Percentiles rank a stretch among this genome's conserved stretches.
These are phyloP conservation scores for Tigriopus californicus DNA, from an alignment of 2,888 invertebrate species.

Conservation along the genomic window DNA sequence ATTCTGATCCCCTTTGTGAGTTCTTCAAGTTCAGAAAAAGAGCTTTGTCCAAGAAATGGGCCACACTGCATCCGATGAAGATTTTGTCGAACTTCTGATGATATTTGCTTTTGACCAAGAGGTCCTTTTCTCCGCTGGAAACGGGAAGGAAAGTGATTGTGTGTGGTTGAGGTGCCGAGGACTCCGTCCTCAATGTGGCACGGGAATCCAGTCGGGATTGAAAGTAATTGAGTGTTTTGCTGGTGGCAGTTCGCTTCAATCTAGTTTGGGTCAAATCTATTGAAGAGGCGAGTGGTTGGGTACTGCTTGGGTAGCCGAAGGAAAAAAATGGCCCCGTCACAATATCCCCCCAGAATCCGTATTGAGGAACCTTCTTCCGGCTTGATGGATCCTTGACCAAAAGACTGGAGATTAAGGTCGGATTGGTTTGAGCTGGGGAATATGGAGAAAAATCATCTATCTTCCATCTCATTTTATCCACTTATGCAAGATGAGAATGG, in stretches of 20 bases:
- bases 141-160: too few relatives aligned
- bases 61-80: neutral
- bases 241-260: too few relatives aligned
- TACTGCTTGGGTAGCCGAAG: neutral
- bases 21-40: neutral
- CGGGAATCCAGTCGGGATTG: too few relatives aligned
- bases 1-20: neutral
- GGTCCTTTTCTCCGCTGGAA: too few relatives aligned
- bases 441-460: too few relatives aligned
- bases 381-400: neutral
- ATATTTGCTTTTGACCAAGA: neutral
- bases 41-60: neutral
- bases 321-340: neutral
- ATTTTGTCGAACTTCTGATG: neutral
- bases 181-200: too few relatives aligned
- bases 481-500: too few relatives aligned
- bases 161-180: too few relatives aligned
- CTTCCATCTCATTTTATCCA: too few relatives aligned
- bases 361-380: neutral
- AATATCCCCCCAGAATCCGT: neutral
- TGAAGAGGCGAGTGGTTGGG: too few relatives aligned
- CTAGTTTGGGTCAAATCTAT: too few relatives aligned
- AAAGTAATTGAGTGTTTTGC: neutral
- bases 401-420: neutral
- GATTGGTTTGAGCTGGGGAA: neutral